phyloP scores from a whole-genome alignment of 2,113 vertebrate genomes.

The Hypanus sabinus region DNA sequence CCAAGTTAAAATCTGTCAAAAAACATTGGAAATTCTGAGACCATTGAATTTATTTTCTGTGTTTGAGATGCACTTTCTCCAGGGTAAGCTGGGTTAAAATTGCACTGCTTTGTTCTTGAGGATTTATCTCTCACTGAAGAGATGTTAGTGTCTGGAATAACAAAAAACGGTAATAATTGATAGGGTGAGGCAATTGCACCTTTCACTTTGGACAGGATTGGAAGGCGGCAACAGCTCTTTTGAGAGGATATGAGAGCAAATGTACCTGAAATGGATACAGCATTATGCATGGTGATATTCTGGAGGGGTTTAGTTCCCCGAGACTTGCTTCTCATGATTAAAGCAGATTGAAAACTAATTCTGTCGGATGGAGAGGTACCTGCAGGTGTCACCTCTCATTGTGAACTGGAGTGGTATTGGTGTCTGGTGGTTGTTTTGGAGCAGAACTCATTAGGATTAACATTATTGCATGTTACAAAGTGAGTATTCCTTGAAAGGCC shows the following conservation, averaged over 20 bases:
- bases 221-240: background rate
- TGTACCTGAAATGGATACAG: too few relatives aligned
- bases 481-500: background rate
- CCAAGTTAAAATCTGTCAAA: background rate
- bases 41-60: background rate
- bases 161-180: background rate
- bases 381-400: conserved; percentile 11
- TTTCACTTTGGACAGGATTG: background rate
- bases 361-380: background rate
- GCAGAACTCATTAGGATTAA: background rate
- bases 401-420: background rate
- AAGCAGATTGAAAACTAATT: conserved; percentile 21
- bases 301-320: background rate
- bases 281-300: background rate
- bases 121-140: too few relatives aligned
- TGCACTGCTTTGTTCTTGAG: background rate
- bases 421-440: background rate
- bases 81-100: background rate
- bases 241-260: background rate
- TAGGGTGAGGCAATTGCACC: background rate
- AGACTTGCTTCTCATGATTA: conserved; percentile 16
- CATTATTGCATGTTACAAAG: background rate
- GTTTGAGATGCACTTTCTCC: background rate
- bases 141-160: background rate
- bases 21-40: background rate